Evolutionary conservation across 2,113 vertebrate species (phyloP).

Genomic region (Microcebus murinus): DNA sequence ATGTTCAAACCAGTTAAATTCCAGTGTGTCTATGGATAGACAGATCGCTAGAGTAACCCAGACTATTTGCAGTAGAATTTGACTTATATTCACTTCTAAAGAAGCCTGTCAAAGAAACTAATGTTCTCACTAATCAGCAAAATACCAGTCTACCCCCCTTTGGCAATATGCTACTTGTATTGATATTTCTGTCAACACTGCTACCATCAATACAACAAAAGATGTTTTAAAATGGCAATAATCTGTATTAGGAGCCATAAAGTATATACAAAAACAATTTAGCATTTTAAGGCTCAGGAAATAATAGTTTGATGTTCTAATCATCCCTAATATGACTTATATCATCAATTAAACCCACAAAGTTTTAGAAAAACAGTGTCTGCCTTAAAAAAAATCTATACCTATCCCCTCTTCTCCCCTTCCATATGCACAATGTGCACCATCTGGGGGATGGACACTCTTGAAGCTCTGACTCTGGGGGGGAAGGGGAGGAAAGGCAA

Average conservation of each 20-base stretch:
- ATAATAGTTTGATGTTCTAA: constrained; percentile 33
- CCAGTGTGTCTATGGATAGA: neutral
- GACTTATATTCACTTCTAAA: neutral
- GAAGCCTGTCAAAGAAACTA: neutral
- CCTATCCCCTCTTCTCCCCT: too few species aligned
- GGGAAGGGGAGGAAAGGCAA: too few species aligned
- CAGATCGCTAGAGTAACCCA: neutral
- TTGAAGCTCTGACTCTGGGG: too few species aligned
- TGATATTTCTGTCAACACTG: constrained; percentile 30
- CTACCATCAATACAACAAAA: neutral
- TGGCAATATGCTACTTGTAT: neutral
- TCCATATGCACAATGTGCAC: too few species aligned
- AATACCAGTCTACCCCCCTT: neutral
- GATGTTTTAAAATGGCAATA: constrained; percentile 44
- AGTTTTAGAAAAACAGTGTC: neutral
- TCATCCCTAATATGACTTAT: neutral
- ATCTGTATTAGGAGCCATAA: constrained; percentile 4
- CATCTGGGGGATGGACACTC: too few species aligned
- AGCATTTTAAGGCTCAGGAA: constrained; percentile 15
- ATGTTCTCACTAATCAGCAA: constrained; percentile 31
- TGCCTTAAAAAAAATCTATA: neutral
- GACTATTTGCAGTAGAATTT: constrained; percentile 37
- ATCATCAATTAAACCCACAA: constrained; percentile 6
- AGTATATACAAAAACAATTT: neutral
- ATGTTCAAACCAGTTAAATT: neutral